Evolutionary conservation across 2,888 invertebrate genomes (phyloP), one percentile per base, ranked within the genome.

Genomic region (Villa cingulata): DNA sequence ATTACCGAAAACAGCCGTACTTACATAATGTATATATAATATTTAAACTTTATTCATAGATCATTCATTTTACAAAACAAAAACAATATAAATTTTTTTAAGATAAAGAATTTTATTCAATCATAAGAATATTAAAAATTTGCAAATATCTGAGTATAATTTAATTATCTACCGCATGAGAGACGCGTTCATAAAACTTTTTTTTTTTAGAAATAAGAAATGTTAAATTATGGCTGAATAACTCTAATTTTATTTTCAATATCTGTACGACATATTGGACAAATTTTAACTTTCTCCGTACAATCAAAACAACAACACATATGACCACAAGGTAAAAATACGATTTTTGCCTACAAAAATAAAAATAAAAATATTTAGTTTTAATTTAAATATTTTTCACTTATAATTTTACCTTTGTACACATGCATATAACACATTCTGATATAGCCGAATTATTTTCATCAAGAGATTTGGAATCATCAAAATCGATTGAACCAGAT

Each of bases 261-360:
- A 29, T 57, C 60, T 50, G 74, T 73, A 60, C 90, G 76, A 63
- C 90, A 90, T 74, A 91, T 76, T 7, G 90, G 90, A 66, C 90
- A 91, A 6, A 7, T 70, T 2, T 76, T 69, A 57, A 71, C 70
- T 52, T 68, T 60, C 15, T 62, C 63, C 43, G 83, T 77, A 70
- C 90, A 91, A 44, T 66, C 63, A 45, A 74, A 66, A 66, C 90
- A 91, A 62, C 83, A 83, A 62, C 89, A 90, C 62, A 88, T 77
- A 66, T 91, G 90, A 48, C 90, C 90, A 64, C 90, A 90, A 47
- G 86, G 86, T 57, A 89, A 76, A 72, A 87, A 88, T 59, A 89
- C 82, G 45, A 87, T 74, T 64, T 81, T 78, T 56, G 81, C 80
- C 83, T 83, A 71, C 20, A 45, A 41, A 34, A 46, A 75, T 39